Conservation (phyloP, 2,113 vertebrate species). For the Gymnogyps californianus region DNA sequence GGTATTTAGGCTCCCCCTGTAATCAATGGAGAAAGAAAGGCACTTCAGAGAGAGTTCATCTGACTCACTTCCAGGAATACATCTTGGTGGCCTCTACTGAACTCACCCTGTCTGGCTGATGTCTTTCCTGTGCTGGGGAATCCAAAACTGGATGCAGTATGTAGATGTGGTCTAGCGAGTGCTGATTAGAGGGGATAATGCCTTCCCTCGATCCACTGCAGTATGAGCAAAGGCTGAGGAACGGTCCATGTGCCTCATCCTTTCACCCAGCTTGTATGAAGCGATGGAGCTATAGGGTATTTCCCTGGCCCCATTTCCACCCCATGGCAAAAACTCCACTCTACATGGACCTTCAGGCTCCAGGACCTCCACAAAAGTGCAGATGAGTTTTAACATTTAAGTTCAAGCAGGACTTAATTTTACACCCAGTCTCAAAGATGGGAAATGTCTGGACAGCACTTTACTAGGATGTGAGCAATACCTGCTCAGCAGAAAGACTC, state of each 20-base stretch:
- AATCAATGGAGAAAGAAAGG: background rate
- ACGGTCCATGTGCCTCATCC: accelerated
- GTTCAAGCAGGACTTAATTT: background rate
- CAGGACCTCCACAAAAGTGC: background rate
- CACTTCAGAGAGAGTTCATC: background rate
- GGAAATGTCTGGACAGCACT: background rate
- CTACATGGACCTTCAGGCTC: background rate
- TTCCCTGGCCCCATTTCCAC: background rate
- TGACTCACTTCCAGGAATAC: background rate
- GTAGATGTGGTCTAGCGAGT: background rate
- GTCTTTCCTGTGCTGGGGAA: background rate
- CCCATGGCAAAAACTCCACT: background rate
- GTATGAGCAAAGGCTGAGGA: background rate
- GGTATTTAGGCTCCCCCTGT: background rate
- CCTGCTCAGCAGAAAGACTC: background rate
- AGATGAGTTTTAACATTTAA: background rate
- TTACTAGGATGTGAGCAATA: background rate
- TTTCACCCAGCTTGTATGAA: background rate
- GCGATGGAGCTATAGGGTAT: background rate
- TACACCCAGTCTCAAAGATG: background rate
- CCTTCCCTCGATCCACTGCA: background rate
- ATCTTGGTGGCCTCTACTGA: background rate
- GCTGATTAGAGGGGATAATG: background rate
- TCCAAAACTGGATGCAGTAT: background rate
- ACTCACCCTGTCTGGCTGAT: background rate